Conservation (phyloP, 2,797 vertebrate species). For the Limnodromus scolopaceus region DNA sequence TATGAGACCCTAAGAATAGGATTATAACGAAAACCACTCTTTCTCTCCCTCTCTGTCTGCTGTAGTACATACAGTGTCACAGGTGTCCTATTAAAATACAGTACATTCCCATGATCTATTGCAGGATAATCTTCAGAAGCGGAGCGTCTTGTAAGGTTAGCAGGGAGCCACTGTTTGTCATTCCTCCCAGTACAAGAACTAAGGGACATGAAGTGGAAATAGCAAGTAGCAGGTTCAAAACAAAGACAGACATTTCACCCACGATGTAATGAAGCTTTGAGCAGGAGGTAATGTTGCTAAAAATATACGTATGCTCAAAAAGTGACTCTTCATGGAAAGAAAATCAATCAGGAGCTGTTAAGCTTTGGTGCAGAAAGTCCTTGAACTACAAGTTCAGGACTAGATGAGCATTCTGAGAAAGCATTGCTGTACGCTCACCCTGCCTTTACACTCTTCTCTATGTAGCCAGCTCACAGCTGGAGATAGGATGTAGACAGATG, state of each 20-base stretch:
- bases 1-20: not conserved
- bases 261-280: not conserved
- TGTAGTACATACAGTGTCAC: not conserved
- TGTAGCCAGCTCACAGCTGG: not conserved
- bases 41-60: not conserved
- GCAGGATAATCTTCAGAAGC: not conserved
- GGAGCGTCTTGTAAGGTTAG: not conserved
- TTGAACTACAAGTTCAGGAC: not conserved
- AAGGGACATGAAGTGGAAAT: not conserved
- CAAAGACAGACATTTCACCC: not conserved
- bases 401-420: not conserved
- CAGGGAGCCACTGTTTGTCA: not conserved
- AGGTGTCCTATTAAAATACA: not conserved
- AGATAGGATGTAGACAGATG: not conserved
- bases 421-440: accelerated
- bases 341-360: not conserved
- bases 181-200: not conserved
- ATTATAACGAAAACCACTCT: not conserved
- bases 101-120: not conserved
- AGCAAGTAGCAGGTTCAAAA: not conserved
- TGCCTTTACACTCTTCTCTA: not conserved
- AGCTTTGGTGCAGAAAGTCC: not conserved
- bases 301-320: not conserved
- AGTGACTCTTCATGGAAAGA: not conserved
- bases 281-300: not conserved